phyloP scores from a whole-genome alignment of 2,113 vertebrate genomes.

The Diglossa brunneiventris region DNA sequence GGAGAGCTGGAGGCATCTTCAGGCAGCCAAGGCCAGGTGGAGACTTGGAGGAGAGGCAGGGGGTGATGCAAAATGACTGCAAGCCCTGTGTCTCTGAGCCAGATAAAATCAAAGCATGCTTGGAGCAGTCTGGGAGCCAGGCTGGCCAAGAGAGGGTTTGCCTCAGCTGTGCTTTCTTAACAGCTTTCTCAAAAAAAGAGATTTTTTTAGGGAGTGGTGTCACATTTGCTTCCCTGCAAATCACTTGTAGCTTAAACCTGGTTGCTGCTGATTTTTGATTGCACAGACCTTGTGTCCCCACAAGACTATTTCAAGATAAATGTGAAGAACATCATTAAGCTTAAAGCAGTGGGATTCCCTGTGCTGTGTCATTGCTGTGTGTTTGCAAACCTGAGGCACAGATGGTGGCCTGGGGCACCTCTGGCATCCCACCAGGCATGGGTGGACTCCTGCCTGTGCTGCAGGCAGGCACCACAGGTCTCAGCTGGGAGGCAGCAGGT shows the following conservation, averaged over 20 bases:
- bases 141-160: not conserved
- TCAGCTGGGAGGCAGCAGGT: not conserved
- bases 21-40: not conserved
- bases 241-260: not conserved
- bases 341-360: not conserved
- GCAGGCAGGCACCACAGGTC: not conserved
- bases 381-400: not conserved
- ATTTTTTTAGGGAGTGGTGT: not conserved
- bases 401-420: rapidly evolving
- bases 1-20: not conserved
- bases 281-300: not conserved
- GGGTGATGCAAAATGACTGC: not conserved
- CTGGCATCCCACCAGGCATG: not conserved
- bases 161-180: not conserved
- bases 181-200: not conserved
- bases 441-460: not conserved
- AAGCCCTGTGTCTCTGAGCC: not conserved
- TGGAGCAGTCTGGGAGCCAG: not conserved
- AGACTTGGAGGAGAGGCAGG: not conserved
- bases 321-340: not conserved
- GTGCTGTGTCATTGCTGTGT: not conserved
- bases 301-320: not conserved
- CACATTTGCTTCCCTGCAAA: not conserved
- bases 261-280: not conserved
- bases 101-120: not conserved